Conservation (phyloP, 2,888 invertebrate species). For the Tipula unca region DNA sequence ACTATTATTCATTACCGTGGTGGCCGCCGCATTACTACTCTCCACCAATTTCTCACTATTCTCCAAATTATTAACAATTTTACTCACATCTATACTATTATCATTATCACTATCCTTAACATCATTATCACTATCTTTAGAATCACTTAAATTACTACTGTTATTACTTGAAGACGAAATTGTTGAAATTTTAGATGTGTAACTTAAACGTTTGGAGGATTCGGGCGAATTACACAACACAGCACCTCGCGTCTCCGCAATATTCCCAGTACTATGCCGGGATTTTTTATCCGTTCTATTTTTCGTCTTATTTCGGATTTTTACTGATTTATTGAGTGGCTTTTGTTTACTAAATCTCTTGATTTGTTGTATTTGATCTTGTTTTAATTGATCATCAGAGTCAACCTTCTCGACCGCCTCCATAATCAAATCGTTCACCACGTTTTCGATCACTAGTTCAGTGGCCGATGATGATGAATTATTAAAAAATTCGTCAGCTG, state of each 20-base stretch:
- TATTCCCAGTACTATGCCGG: slow-evolving; percentile 19
- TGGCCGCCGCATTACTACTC: not conserved
- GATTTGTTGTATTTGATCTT: not conserved
- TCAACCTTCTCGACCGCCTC: slow-evolving; percentile 41
- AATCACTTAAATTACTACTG: slow-evolving; percentile 9
- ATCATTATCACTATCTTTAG: slow-evolving; percentile 30
- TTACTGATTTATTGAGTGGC: not conserved
- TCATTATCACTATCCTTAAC: slow-evolving; percentile 32
- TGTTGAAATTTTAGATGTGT: slow-evolving; percentile 40
- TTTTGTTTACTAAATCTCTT: slow-evolving; percentile 21
- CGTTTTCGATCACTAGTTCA: not conserved
- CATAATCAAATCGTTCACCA: slow-evolving; percentile 49
- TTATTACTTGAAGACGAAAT: slow-evolving; percentile 37
- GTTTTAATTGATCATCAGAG: slow-evolving; percentile 22
- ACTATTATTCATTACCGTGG: slow-evolving; percentile 23
- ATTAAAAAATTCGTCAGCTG: slow-evolving; percentile 60
- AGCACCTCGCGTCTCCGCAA: slow-evolving; percentile 29
- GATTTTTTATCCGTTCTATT: slow-evolving; percentile 27
- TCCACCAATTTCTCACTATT: slow-evolving; percentile 30
- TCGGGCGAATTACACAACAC: slow-evolving; percentile 18
- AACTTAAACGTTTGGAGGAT: slow-evolving; percentile 36
- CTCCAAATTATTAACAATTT: slow-evolving; percentile 27
- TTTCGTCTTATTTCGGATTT: slow-evolving; percentile 29
- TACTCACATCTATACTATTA: slow-evolving; percentile 33
- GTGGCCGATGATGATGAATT: slow-evolving; percentile 24